Evolutionary conservation across 2,888 invertebrate genomes (phyloP).

Genomic region (Coronaproctus castanopsis): DNA sequence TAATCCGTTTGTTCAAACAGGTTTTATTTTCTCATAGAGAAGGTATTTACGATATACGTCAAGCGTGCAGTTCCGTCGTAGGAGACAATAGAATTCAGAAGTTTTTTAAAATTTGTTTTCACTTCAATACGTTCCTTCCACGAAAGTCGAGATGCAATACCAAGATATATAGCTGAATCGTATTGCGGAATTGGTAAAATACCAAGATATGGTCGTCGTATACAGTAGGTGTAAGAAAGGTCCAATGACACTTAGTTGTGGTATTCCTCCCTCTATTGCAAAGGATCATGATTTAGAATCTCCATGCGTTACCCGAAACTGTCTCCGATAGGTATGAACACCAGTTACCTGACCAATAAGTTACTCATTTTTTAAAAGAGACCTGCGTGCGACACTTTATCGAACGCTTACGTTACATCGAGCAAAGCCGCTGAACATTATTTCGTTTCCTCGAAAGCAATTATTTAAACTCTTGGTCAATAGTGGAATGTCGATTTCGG

Average conservation of each 20-base stretch:
- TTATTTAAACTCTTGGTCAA: not conserved
- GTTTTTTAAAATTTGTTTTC: too few species aligned
- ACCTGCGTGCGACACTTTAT: not conserved
- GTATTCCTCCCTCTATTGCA: not conserved
- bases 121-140: too few species aligned
- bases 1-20: too few species aligned
- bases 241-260: not conserved
- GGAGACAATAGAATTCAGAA: too few species aligned
- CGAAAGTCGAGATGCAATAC: too few species aligned
- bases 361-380: not conserved
- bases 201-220: too few species aligned
- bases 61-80: too few species aligned
- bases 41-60: too few species aligned
- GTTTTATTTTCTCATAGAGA: too few species aligned
- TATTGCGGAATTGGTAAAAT: too few species aligned
- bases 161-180: too few species aligned
- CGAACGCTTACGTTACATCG: not conserved
- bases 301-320: not conserved
- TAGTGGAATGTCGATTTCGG: not conserved
- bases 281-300: not conserved
- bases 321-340: not conserved
- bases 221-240: too few species aligned
- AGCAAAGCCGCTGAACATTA: not conserved
- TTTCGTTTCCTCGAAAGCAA: not conserved
- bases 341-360: not conserved